Conservation (phyloP, 2,113 vertebrate genomes). For the Amphilophus citrinellus region DNA sequence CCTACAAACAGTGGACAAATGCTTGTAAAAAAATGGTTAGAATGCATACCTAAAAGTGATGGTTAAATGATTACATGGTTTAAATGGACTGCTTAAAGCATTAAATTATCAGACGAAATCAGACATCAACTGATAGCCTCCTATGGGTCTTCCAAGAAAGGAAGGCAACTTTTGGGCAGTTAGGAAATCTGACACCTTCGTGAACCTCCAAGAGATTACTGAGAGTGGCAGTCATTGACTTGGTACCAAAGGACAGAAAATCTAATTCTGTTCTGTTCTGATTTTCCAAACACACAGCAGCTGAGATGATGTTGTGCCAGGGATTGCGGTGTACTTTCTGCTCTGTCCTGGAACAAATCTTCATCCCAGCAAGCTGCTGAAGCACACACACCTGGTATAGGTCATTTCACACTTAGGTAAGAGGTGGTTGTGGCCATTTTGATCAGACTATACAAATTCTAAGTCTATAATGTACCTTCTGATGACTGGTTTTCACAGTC, state of each 20-base stretch:
- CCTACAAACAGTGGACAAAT: not conserved
- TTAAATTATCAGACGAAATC: not conserved
- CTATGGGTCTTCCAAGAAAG: not conserved
- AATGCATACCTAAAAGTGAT: not conserved
- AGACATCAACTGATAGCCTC: not conserved
- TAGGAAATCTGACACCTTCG: not conserved
- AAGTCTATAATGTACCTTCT: constrained; percentile 12
- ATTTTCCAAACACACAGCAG: not conserved
- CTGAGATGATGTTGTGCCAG: not conserved
- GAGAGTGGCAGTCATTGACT: not conserved
- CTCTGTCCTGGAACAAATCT: constrained; percentile 17
- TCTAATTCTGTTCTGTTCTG: not conserved
- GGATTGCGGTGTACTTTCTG: constrained; percentile 4
- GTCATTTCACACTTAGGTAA: constrained; percentile 46
- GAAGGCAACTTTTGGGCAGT: not conserved
- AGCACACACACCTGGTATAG: constrained; percentile 34
- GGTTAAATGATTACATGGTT: not conserved
- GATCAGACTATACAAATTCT: constrained; percentile 11
- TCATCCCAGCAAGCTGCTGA: constrained; percentile 34
- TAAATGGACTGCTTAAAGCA: not conserved
- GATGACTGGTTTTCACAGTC: constrained; percentile 23
- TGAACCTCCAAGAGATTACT: not conserved
- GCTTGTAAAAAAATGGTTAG: not conserved
- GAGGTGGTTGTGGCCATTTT: constrained; percentile 26
- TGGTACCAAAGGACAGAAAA: not conserved